These are phyloP conservation scores for Mycetomoellerius zeteki DNA, from an alignment of 1,140 invertebrate genomes.

Conservation along the genomic window DNA sequence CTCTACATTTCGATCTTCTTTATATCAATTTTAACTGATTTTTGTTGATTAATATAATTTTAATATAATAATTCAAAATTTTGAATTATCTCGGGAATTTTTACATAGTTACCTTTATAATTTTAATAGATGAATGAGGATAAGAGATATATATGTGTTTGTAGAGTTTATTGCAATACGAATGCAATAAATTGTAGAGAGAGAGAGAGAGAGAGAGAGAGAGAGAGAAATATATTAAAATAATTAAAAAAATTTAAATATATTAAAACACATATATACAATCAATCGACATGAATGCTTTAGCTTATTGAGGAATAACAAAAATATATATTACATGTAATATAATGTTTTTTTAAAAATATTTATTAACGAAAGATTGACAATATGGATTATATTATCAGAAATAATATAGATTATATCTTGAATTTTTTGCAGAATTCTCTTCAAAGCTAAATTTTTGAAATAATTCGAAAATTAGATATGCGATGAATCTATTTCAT, in stretches of 20 bases:
- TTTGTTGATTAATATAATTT: background rate
- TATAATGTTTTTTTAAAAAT: background rate
- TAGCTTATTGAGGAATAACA: constrained; percentile 5
- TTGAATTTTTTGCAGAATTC: constrained; percentile 9
- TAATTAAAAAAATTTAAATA: background rate
- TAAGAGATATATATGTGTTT: background rate
- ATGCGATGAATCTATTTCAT: constrained; percentile 3
- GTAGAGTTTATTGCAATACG: background rate
- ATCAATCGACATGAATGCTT: background rate
- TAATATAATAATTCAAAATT: too few relatives aligned
- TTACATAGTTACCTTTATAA: too few relatives aligned
- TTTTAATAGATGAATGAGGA: background rate
- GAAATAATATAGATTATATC: constrained; percentile 20
- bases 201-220: too few relatives aligned
- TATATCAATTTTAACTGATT: background rate
- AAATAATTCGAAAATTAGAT: constrained; percentile 16
- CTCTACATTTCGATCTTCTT: background rate
- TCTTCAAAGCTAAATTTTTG: background rate
- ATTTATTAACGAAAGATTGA: constrained; percentile 27
- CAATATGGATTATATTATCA: constrained; percentile 11
- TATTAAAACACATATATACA: background rate
- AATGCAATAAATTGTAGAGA: background rate
- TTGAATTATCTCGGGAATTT: too few relatives aligned
- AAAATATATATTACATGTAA: background rate
- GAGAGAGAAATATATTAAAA: background rate